phyloP scores from a whole-genome alignment of 2,113 vertebrate genomes.

The Notarius quadriscutis region DNA sequence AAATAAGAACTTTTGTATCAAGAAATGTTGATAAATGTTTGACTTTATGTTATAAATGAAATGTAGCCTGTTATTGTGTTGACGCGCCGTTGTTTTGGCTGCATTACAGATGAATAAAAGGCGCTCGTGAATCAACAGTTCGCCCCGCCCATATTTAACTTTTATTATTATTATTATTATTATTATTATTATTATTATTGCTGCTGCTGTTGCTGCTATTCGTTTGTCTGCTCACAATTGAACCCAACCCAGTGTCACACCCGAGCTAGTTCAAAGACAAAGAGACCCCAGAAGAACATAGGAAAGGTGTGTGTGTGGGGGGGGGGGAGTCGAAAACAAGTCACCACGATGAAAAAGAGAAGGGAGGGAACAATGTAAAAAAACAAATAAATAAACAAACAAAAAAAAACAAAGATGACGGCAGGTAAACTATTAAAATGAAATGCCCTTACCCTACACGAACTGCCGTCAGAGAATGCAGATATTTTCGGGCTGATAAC shows the following conservation, averaged over 20 bases:
- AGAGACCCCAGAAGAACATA: slow-evolving; percentile 27
- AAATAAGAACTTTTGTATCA: background rate
- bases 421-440: slow-evolving; percentile 70
- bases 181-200: background rate
- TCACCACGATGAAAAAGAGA: background rate
- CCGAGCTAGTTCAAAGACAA: slow-evolving; percentile 39
- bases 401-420: slow-evolving; percentile 57
- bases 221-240: background rate
- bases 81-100: background rate
- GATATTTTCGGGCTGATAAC: slow-evolving; percentile 90
- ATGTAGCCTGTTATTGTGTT: background rate
- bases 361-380: background rate
- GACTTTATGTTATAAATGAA: background rate
- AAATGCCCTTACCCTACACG: slow-evolving; percentile 88
- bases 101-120: slow-evolving; percentile 3
- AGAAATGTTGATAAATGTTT: background rate
- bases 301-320: no score
- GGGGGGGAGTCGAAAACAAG: slow-evolving; percentile 1
- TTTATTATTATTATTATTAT: background rate
- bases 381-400: slow-evolving; percentile 40
- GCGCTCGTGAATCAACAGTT: slow-evolving; percentile 11
- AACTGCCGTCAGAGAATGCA: slow-evolving; percentile 90
- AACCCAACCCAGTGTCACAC: slow-evolving; percentile 17
- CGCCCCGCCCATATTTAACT: background rate
- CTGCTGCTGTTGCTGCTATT: background rate